Evolutionary conservation across 2,888 invertebrate genomes (phyloP).

Genomic region (Drosophila villosipedis): DNA sequence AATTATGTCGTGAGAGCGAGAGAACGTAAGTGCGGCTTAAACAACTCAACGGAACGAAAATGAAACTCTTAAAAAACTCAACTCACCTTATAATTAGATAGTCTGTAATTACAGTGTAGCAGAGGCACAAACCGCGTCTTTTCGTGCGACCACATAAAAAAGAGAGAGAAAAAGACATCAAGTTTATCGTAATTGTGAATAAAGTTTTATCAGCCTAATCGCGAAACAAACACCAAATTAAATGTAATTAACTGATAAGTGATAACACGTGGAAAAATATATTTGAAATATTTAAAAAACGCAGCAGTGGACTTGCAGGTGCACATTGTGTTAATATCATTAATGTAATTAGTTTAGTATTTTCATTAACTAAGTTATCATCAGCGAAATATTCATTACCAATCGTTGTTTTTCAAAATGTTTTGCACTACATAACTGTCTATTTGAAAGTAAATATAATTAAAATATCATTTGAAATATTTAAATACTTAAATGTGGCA

Average conservation of each 20-base stretch:
- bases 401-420: not conserved
- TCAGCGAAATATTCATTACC: slow-evolving; percentile 5
- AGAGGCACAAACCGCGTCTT: slow-evolving; percentile 6
- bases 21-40: slow-evolving; percentile 40
- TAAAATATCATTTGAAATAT: not conserved
- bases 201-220: slow-evolving; percentile 57
- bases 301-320: not conserved
- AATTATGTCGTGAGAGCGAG: not conserved
- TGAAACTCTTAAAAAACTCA: slow-evolving; percentile 38
- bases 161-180: not conserved
- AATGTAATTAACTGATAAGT: slow-evolving; percentile 57
- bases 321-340: not conserved
- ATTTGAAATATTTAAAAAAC: not conserved
- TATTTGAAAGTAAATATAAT: not conserved
- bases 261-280: slow-evolving; percentile 3
- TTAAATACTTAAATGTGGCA: not conserved
- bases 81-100: not conserved
- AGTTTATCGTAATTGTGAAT: slow-evolving; percentile 56
- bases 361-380: slow-evolving; percentile 13
- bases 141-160: slow-evolving; percentile 34
- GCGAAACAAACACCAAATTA: slow-evolving; percentile 30
- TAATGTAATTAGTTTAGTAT: not conserved
- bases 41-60: not conserved
- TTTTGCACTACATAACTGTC: not conserved
- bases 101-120: slow-evolving; percentile 19